Evolutionary conservation across 2,888 invertebrate genomes (phyloP), one percentile per base, ranked within the genome.

Genomic region (Zaprionus lineosus): DNA sequence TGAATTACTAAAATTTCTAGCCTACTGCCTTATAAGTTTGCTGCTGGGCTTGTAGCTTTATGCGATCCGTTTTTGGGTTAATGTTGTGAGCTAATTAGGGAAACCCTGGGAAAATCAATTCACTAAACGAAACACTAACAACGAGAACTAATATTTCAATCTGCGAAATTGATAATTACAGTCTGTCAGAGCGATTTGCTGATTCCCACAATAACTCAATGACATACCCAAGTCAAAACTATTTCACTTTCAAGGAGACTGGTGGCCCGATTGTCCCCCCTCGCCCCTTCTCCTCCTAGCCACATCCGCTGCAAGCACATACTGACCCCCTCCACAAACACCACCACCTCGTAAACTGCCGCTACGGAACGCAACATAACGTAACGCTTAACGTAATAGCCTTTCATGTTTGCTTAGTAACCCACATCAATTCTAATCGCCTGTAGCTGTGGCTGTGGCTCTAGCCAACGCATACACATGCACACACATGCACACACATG

Each of bases 371-470:
- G 50, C 31, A 76, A 70, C 75, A 66, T 60, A 82, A 78, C 83
- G 79, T 71, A 82, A 74, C 79, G 79, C 75, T 82, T 78, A 82
- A 71, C 76, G 83, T 82, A 84, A 84, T 82, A 82, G 81, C 85
- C 78, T 85, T 82, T 82, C 79, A 85, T 82, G 82, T 85, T 84
- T 82, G 83, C 83, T 83, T 74, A 83, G 85, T 79, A 82, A 84
- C 82, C 82, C 83, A 83, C 82, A 82, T 82, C 82, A 82, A 83
- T 82, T 83, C 85, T 75, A 85, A 85, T 84, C 82, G 79, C 83
- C 71, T 60, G 76, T 60, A 69, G 83, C 63, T 61, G 39, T 63
- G 79, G 79, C 71, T 60, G 76, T 60, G 67, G 83, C 63, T 61
- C 36, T 63, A 37, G 66, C 77, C 51, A 33, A 52, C 53, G 53